Evolutionary conservation across 2,113 vertebrate genomes (phyloP).

Genomic region (Myanophis thanlyinensis): DNA sequence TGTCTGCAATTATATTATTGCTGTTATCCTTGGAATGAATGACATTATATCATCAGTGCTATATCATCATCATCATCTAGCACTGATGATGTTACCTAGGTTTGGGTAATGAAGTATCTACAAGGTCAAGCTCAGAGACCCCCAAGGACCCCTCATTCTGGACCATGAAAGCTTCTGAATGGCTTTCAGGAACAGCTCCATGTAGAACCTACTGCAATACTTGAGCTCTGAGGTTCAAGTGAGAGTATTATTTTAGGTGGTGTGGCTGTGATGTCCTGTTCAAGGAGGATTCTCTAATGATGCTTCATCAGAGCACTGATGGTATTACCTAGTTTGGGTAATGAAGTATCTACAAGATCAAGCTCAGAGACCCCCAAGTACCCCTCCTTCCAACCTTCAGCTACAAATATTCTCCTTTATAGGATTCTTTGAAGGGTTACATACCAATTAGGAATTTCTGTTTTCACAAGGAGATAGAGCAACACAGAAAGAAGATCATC

Average conservation of each 20-base stretch:
- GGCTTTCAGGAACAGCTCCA: neutral
- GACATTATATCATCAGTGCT: neutral
- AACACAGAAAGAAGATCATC: conserved; percentile 94
- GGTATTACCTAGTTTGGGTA: neutral
- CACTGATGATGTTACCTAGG: neutral
- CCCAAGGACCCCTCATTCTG: neutral
- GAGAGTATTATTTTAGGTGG: neutral
- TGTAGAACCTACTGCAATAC: neutral
- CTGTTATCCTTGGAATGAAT: neutral
- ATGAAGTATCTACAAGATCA: neutral
- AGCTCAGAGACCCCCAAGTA: neutral
- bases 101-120: neutral
- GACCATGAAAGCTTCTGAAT: neutral
- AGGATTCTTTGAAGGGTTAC: conserved; percentile 4
- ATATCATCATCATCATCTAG: neutral
- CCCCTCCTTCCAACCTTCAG: neutral
- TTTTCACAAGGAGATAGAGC: conserved; percentile 93
- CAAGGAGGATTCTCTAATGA: neutral
- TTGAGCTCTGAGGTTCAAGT: neutral
- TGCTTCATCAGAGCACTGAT: neutral
- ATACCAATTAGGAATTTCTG: conserved; percentile 98
- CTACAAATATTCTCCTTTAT: neutral
- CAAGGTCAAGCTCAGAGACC: too few relatives aligned
- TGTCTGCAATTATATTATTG: neutral
- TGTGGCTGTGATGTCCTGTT: neutral